Conservation (phyloP, 2,888 invertebrate genomes). For the Athripsodes cinereus region DNA sequence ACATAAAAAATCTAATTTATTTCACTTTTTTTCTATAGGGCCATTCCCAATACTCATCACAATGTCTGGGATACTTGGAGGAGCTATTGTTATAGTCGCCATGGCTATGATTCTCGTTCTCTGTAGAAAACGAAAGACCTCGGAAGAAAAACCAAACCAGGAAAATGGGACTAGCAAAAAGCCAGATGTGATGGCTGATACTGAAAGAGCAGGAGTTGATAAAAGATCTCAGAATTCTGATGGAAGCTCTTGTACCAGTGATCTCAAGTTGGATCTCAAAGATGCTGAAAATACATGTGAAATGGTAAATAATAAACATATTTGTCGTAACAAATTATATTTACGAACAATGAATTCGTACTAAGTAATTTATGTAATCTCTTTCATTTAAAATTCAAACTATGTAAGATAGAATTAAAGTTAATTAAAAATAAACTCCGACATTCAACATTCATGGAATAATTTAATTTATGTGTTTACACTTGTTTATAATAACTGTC, state of each 20-base stretch:
- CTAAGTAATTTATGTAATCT: no score
- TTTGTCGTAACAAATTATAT: no score
- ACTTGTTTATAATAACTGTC: no score
- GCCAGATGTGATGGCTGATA: conserved; percentile 48
- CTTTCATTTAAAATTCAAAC: no score
- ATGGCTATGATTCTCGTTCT: conserved; percentile 79
- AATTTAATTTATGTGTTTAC: no score
- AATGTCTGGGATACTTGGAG: conserved; percentile 77
- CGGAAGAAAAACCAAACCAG: conserved; percentile 15
- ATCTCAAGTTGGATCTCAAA: conserved; percentile 81
- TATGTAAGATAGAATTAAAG: no score
- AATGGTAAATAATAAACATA: conserved; percentile 57
- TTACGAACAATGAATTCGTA: no score
- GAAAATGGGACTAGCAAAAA: conserved; percentile 53
- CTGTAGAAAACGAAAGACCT: conserved; percentile 39
- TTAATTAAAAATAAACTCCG: no score
- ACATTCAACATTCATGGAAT: no score
- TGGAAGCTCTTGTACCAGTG: conserved; percentile 87
- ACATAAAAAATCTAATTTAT: no score
- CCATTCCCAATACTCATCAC: conserved; percentile 74
- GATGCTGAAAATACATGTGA: conserved; percentile 73
- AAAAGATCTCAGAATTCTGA: conserved; percentile 70
- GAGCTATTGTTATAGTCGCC: conserved; percentile 80
- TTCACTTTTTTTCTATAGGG: conserved; percentile 54
- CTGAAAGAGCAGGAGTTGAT: conserved; percentile 33